Base-by-base conservation (phyloP, 2,113 vertebrate genomes). In the Lepisosteus oculatus region DNA sequence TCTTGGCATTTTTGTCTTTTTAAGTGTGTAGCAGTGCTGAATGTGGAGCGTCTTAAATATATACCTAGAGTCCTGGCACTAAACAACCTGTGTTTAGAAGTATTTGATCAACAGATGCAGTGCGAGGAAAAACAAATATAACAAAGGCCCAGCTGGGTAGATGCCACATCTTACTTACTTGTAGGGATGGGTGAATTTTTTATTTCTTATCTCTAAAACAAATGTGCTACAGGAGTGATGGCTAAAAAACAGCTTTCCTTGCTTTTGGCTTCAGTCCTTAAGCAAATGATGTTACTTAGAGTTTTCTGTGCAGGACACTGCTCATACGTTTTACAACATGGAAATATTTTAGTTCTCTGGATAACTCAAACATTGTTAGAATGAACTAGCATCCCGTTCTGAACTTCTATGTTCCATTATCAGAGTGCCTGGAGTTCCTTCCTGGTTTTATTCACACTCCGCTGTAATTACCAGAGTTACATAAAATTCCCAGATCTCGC, bases 401-500 rank as follows among this genome's bases (percentile, higher is more conserved):
- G 79, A 81, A 79, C 78, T 77, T 55, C 65, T 17, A 78, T 72
- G 82, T 75, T 79, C 80, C 78, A 86, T 88, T 90, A 88, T 93
- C 87, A 81, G 77, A 68, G 69, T 79, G 61, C 73, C 79, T 83
- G 85, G 74, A 81, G 85, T 91, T 91, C 88, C 90, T 92, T 92
- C 89, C 88, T 89, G 86, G 84, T 89, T 90, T 90, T 86, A 85
- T 89, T 86, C 84, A 75, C 77, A 75, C 75, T 72, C 63, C 44
- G 71, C 61, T 77, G 83, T 85, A 88, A 91, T 90, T 88, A 87
- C 76, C 65, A 64, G 3, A 43, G 3, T 76, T 77, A 67, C 76
- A 66, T 79, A 72, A 73, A 68, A 81, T 85, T 87, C 83, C 83
- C 84, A 85, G 81, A 85, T 78, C 76, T 84, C 80, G 72, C 74